Evolutionary conservation across 92 coral and sea anemone genomes (phyloP).

Genomic region (Palythoa grandis): DNA sequence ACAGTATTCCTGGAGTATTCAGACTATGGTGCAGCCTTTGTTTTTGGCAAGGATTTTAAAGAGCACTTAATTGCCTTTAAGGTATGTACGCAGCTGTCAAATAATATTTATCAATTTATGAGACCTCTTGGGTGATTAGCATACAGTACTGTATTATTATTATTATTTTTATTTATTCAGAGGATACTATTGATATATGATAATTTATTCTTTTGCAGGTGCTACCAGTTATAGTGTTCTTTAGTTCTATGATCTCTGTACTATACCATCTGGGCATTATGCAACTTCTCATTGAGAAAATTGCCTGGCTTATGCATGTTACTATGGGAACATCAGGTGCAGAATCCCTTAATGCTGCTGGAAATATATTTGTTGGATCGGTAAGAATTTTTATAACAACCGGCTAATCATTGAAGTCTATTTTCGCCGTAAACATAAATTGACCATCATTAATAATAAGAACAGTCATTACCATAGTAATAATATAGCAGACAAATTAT

Average conservation of each 20-base stretch:
- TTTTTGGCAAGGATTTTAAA: constrained; percentile 74
- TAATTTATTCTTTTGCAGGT: constrained; percentile 48
- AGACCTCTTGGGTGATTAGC: no score
- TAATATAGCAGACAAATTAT: no score
- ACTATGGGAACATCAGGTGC: constrained; percentile 97
- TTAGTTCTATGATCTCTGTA: constrained; percentile 86
- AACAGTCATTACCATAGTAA: no score
- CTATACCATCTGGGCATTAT: constrained; percentile 80
- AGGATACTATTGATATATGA: neutral
- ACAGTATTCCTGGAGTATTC: constrained; percentile 81
- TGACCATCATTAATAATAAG: no score
- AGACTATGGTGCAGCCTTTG: constrained; percentile 85
- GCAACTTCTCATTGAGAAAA: constrained; percentile 84
- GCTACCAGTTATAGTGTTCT: constrained; percentile 83
- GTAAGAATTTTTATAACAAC: constrained; percentile 48
- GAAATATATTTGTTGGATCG: constrained; percentile 96
- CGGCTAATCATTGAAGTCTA: neutral
- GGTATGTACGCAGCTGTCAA: constrained; percentile 51
- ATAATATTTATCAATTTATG: no score
- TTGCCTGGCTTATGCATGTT: constrained; percentile 97
- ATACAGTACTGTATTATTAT: no score
- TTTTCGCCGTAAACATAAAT: no score
- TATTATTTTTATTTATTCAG: no score
- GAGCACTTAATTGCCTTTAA: constrained; percentile 87
- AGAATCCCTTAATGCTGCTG: constrained; percentile 97